These are phyloP conservation scores for Sinodicranocentrus sp. DNA, from an alignment of 2,888 invertebrate species.

Conservation along the genomic window DNA sequence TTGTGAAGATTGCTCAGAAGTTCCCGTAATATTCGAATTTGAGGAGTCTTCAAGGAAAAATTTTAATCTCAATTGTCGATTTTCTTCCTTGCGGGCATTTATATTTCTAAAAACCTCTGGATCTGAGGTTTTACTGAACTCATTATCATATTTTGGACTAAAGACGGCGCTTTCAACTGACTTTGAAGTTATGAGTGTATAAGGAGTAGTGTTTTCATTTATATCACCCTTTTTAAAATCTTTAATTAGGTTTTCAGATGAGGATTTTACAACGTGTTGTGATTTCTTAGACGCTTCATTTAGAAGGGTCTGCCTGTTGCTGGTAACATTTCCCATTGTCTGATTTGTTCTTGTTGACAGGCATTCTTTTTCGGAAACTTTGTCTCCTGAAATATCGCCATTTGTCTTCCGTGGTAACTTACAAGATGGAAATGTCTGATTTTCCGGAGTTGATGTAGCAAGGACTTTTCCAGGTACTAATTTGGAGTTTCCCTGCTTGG, in stretches of 20 bases:
- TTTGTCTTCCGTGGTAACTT: neutral
- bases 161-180: constrained; percentile 28
- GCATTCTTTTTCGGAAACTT: neutral
- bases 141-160: constrained; percentile 10
- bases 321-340: constrained; percentile 64
- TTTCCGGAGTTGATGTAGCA: no score
- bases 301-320: neutral
- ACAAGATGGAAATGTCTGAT: neutral
- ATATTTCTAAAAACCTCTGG: constrained; percentile 36
- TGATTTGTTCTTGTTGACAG: constrained; percentile 5
- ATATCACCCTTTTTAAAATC: constrained; percentile 35
- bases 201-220: constrained; percentile 44
- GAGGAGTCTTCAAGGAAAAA: constrained; percentile 57
- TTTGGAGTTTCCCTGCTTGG: constrained; percentile 26
- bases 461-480: neutral
- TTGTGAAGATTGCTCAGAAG: no score
- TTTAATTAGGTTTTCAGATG: constrained; percentile 25
- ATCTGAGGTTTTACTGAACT: neutral
- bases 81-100: constrained; percentile 57
- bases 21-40: neutral
- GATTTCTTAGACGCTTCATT: constrained; percentile 15
- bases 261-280: constrained; percentile 37
- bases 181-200: constrained; percentile 10
- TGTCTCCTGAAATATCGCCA: neutral
- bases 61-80: constrained; percentile 50